Base-by-base conservation (phyloP, 2,113 vertebrate species). In the Silurus glanis region DNA sequence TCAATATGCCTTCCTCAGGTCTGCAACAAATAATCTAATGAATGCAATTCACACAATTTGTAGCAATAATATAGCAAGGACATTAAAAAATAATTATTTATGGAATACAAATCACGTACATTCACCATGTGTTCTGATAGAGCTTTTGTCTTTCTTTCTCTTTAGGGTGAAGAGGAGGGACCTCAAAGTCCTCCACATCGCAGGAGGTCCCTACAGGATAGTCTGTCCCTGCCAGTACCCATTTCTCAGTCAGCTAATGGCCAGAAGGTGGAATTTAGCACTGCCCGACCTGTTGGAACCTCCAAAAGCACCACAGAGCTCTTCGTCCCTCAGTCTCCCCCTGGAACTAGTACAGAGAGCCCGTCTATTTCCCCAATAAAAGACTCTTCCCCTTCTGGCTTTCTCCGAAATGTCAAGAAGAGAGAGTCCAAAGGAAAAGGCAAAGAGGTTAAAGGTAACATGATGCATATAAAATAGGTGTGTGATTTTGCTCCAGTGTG, bases 371-470 rank as follows among this genome's bases (percentile, higher is more conserved):
- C 94, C 19, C 85, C 94, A 76, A 91, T 92, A 76, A 95, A 94
- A 91, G 94, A 96, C 87, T 87, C 89, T 69, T 96, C 95, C 88
- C 94, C 96, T 85, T 92, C 94, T 56, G 95, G 93, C 23, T 92
- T 95, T 72, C 90, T 93, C 89, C 94, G 91, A 78, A 97, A 90
- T 53, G 90, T 93, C 55, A 97, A 96, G 90, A 96, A 95, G 91
- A 95, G 91, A 90, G 96, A 97, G 91, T 92, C 93, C 80, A 98
- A 97, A 93, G 95, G 95, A 80, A 98, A 97, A 92, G 90, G 93
- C 84, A 96, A 96, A 92, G 95, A 95, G 59, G 47, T 87, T 72
- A 97, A 96, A 95, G 97, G 97, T 97, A 95, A 87, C 91, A 23
- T 12, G 23, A 23, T 66, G 6, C 53, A 78, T 78, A 56, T 14